These are phyloP conservation scores for Ligdia adustata DNA, from an alignment of 2,888 invertebrate species.

Conservation along the genomic window DNA sequence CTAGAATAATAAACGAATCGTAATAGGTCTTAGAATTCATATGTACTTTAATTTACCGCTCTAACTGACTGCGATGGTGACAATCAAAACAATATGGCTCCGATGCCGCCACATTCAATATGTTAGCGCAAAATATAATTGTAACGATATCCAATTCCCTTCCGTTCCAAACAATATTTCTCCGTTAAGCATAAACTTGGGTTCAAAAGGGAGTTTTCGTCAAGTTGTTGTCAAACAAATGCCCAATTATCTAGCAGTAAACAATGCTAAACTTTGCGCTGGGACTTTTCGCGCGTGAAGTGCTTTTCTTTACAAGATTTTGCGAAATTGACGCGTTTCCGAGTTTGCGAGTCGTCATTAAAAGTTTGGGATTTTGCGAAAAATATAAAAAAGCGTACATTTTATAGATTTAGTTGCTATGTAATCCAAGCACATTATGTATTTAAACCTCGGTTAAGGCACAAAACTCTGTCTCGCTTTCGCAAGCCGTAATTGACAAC, in stretches of 20 bases:
- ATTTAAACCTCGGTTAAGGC: not conserved
- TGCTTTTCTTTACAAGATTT: slow-evolving; percentile 19
- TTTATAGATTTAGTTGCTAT: slow-evolving; percentile 1
- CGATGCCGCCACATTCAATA: no score
- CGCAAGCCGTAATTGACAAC: no score
- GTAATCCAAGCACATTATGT: no score
- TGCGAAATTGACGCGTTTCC: slow-evolving; percentile 22
- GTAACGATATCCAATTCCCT: no score
- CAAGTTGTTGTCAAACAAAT: slow-evolving; percentile 21
- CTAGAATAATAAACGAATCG: no score
- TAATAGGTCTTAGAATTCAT: no score
- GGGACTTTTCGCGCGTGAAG: slow-evolving; percentile 23
- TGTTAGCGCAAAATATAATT: no score
- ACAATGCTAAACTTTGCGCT: slow-evolving; percentile 22
- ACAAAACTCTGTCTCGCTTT: no score
- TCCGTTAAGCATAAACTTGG: slow-evolving; percentile 4
- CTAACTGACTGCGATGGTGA: no score
- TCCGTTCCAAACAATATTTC: slow-evolving; percentile 10
- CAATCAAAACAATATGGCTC: no score
- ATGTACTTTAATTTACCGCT: no score
- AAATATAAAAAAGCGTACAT: not conserved
- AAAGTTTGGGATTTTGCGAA: slow-evolving; percentile 22
- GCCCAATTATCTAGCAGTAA: slow-evolving; percentile 33
- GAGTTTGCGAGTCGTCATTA: slow-evolving; percentile 26
- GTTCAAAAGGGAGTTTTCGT: slow-evolving; percentile 5